Evolutionary conservation across 1,140 invertebrate species (phyloP), one percentile per base, ranked within the genome.

Genomic region (Paraescarpia echinospica): DNA sequence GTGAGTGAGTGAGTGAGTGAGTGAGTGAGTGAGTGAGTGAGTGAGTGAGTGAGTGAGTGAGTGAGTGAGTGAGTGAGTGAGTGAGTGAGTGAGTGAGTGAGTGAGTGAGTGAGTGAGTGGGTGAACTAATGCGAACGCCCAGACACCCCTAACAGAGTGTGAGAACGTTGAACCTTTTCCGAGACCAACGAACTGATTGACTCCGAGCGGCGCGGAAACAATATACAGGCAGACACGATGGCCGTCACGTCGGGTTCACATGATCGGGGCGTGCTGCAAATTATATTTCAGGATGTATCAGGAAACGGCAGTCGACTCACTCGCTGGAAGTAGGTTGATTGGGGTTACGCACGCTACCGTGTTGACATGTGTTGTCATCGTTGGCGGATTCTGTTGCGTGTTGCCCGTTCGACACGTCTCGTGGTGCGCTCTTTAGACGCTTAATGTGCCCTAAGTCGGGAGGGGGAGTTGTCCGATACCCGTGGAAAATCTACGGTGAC

Each of bases 101-200:
- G 91, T 93, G 92, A 93, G 92, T 93, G 92, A 93, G n/a, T n/a
- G n/a, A n/a, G 93, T 93, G 93, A 93, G 92, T 93, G 92, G 92
- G 59, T 33, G 91, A 92, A 33, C 59, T 92, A 34, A n/a, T 33
- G 35, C 41, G 41, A 41, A 12, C 12, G 41, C 41, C 41, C 41
- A 6, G 4, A 12, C 41, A 41, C 4, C 41, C 8, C 59, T 77
- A 77, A 0, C 22, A 18, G 59, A 77, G 59, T 77, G 22, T 4
- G 59, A 18, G 27, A 77, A 6, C 8, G 14, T 27, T 77, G 14
- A 14, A 77, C 27, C 18, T 77, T 77, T 31, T 77, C 59, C 59
- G 59, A 77, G 59, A 77, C 2, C 0, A 0, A 18, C 27, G 59
- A 77, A 27, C 22, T 77, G 4, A 77, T 77, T 18, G 59, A 77